Conservation (phyloP, 1,140 invertebrate genomes). For the Gonioctena quinquepunctata region DNA sequence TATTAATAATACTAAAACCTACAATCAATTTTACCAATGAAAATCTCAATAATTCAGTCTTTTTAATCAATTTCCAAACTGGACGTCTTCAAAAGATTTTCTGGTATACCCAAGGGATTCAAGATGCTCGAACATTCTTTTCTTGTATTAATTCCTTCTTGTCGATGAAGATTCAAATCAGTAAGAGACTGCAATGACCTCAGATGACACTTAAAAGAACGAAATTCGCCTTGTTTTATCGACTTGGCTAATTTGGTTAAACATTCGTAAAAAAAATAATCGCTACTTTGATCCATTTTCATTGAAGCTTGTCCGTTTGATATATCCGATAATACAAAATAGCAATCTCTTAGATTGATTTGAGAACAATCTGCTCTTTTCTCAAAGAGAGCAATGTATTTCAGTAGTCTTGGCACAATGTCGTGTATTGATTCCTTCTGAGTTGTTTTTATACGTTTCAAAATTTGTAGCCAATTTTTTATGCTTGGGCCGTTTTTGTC, state of each 20-base stretch:
- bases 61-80: not conserved
- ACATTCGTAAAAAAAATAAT: slow-evolving; percentile 33
- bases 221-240: slow-evolving; percentile 23
- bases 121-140: not conserved
- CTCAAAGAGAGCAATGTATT: slow-evolving; percentile 44
- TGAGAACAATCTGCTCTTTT: slow-evolving; percentile 18
- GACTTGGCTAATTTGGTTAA: slow-evolving; percentile 25
- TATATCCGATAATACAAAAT: slow-evolving; percentile 36
- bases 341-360: slow-evolving; percentile 38
- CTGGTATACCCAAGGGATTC: not conserved
- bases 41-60: no score
- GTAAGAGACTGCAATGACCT: slow-evolving; percentile 5
- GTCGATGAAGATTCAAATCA: slow-evolving; percentile 5
- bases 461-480: slow-evolving; percentile 36
- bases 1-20: no score
- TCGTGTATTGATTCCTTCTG: slow-evolving; percentile 14
- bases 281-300: slow-evolving; percentile 22
- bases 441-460: slow-evolving; percentile 19
- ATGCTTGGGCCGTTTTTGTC: slow-evolving; percentile 18
- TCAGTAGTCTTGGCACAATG: slow-evolving; percentile 35
- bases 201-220: not conserved
- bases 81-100: not conserved
- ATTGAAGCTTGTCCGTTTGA: slow-evolving; percentile 22
- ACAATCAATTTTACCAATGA: no score
- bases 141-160: not conserved